Conservation (phyloP, 2,797 vertebrate species). For the Linurgus olivaceus region DNA sequence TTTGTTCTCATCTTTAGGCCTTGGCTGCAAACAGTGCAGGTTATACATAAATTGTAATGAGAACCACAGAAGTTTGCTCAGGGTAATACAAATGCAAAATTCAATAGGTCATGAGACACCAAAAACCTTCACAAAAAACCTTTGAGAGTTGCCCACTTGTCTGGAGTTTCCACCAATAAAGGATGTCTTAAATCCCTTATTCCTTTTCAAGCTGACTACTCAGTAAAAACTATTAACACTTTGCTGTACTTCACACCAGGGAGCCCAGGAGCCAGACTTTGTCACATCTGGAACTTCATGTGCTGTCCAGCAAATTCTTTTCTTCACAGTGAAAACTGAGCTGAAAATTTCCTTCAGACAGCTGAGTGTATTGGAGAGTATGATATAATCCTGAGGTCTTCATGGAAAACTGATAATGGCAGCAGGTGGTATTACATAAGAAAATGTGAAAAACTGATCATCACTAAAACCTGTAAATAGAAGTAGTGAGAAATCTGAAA, state of each 20-base stretch:
- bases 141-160: neutral
- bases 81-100: neutral
- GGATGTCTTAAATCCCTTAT: neutral
- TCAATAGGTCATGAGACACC: neutral
- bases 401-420: neutral
- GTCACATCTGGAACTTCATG: neutral
- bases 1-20: neutral
- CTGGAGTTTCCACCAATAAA: neutral
- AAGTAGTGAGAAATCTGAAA: neutral
- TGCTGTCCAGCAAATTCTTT: neutral
- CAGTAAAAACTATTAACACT: neutral
- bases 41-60: constrained; percentile 11
- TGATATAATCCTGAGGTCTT: neutral
- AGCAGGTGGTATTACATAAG: accelerated
- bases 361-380: neutral
- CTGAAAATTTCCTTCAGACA: neutral
- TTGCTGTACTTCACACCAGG: neutral
- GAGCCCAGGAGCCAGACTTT: neutral
- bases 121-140: neutral
- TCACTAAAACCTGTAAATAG: neutral
- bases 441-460: neutral
- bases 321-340: neutral
- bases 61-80: neutral
- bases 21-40: neutral
- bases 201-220: neutral